Evolutionary conservation across 2,888 invertebrate species (phyloP), one percentile per base, ranked within the genome.

Genomic region (Cheilosia urbana): DNA sequence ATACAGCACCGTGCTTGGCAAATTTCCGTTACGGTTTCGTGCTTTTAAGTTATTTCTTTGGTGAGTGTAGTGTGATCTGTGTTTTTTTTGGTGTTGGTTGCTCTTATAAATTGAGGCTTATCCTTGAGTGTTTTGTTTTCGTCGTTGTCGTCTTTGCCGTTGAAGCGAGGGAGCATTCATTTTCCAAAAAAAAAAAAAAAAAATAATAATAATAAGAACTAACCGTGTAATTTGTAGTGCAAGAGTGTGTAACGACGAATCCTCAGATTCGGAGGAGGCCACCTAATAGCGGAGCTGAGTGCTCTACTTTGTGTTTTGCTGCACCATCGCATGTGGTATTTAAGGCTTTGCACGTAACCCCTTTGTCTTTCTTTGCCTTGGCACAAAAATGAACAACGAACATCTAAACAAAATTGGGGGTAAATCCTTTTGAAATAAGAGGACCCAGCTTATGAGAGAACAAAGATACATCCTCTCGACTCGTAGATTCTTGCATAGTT

Each of bases 11-110:
- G 85, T 85, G 81, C 68, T 85, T 72, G 45, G 51, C 27, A 51
- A 72, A 85, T 85, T 81, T 85, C 81, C 81, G 85, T 85, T 77
- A 85, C 85, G 85, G 81, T 85, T 85, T 85, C 81, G 85, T 85
- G 85, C 72, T 85, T 85, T 85, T 81, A 76, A 81, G 62, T 85
- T 81, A 42, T 58, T 68, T 62, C 76, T 60, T 69, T 85, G 85
- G 85, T 85, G 85, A 85, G 85, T 83, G 73, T 34, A 19, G 65
- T 76, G 76, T 40, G 27, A 47, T 57, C 47, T 30, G 40, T 63
- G 75, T 75, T 53, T 75, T 65, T 63, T 75, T 65, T 63, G 55
- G 83, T 73, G 78, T 68, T 84, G 21, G 60, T 85, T 51, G 47
- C 24, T 65, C 62, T 71, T 77, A 65, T 77, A 72, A 84, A 79